A percentile compares a stretch with the other conserved stretches of the same genome.
These are phyloP conservation scores for Otis tarda DNA, from an alignment of 2,113 vertebrate genomes.

Conservation along the genomic window DNA sequence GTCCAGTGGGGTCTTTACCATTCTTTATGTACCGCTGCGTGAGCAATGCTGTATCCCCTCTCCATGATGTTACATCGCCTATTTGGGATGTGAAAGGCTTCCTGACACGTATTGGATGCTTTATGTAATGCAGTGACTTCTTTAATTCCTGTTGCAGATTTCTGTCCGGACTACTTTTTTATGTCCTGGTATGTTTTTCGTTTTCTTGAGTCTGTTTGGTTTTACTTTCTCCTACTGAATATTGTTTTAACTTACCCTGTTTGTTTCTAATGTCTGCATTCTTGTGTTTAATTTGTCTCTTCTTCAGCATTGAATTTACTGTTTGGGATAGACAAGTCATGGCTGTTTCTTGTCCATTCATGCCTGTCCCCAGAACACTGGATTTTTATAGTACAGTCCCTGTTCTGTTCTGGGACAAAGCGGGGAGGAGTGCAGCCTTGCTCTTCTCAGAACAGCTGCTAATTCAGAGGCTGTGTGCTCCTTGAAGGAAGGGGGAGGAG, in stretches of 20 bases:
- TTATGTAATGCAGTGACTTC: background rate
- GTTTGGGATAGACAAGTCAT: constrained; percentile 40
- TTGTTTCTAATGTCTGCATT: background rate
- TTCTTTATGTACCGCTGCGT: background rate
- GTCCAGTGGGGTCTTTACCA: background rate
- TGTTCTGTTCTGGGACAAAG: constrained; percentile 61
- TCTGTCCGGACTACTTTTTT: background rate
- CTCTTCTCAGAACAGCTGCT: constrained; percentile 53
- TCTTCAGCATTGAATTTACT: constrained; percentile 11
- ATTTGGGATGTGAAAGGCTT: background rate
- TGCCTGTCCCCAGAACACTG: constrained; percentile 42
- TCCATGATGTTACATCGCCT: background rate
- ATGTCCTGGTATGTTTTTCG: background rate
- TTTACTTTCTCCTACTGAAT: background rate
- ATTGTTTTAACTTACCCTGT: background rate
- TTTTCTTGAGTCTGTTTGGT: background rate
- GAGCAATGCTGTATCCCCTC: background rate
- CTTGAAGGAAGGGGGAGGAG: constrained; percentile 42
- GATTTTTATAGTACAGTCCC: constrained; percentile 57
- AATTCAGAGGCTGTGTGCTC: constrained; percentile 27
- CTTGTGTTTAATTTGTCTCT: background rate
- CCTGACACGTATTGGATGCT: accelerated
- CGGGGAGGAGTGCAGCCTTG: constrained; percentile 54
- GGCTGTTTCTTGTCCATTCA: constrained; percentile 53
- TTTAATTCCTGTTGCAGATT: background rate